Evolutionary conservation across 1,140 invertebrate genomes (phyloP).

Genomic region (Doryteuthis pealeii): DNA sequence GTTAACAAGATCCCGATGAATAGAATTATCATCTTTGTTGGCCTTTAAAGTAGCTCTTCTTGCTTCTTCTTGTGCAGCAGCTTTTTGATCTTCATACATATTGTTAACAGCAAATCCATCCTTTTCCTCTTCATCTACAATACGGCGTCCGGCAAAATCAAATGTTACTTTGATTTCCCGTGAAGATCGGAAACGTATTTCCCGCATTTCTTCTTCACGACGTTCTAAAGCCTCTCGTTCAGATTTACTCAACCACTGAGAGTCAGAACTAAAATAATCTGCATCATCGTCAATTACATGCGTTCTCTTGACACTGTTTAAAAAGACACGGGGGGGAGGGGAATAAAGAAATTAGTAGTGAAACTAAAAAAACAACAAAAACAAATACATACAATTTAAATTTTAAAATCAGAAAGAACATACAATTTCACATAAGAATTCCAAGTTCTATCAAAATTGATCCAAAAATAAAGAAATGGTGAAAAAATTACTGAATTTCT

Average conservation of each 20-base stretch:
- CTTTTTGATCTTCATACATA: constrained; percentile 2
- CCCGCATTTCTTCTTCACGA: constrained; percentile 71
- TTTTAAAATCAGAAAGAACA: no score
- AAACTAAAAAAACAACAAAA: neutral
- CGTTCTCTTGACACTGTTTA: constrained; percentile 80
- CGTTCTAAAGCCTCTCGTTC: constrained; percentile 72
- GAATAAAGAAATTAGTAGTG: neutral
- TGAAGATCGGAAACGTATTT: constrained; percentile 72
- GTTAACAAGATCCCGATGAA: constrained; percentile 28
- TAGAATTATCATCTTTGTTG: neutral
- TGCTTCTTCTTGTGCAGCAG: neutral
- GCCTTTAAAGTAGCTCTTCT: neutral
- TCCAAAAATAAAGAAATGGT: no score
- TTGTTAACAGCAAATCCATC: neutral
- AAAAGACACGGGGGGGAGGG: constrained; percentile 20
- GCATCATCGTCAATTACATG: constrained; percentile 92
- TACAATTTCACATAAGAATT: no score
- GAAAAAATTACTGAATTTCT: no score
- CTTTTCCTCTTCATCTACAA: constrained; percentile 60
- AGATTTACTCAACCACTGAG: constrained; percentile 76
- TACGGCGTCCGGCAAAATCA: constrained; percentile 76
- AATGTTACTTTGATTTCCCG: constrained; percentile 71
- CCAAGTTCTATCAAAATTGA: no score
- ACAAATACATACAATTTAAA: no score
- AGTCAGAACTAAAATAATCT: constrained; percentile 85